Evolutionary conservation across 2,797 vertebrate genomes (phyloP).

Genomic region (Oreonectes daqikongensis): DNA sequence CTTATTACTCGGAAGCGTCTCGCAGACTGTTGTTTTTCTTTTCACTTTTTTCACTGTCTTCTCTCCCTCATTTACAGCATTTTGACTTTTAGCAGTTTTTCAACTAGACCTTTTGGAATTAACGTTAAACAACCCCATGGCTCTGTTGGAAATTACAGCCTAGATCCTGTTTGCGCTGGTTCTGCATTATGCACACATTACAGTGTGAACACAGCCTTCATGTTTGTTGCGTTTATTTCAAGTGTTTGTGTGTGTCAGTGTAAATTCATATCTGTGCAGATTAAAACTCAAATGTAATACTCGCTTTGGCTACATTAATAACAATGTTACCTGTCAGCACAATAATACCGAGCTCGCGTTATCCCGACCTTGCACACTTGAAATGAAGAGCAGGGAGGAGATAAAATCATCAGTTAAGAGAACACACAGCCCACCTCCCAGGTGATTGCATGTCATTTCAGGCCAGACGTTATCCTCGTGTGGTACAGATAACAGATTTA

Average conservation of each 20-base stretch:
- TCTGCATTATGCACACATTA: no score
- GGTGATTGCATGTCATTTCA: conserved; percentile 23
- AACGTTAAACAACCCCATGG: conserved; percentile 50
- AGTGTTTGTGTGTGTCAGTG: neutral
- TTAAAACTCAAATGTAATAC: conserved; percentile 11
- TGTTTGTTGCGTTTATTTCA: neutral
- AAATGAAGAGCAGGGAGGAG: conserved; percentile 10
- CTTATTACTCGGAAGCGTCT: neutral
- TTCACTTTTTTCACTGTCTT: neutral
- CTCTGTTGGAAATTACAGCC: neutral
- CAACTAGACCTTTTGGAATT: conserved; percentile 62
- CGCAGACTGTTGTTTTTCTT: neutral
- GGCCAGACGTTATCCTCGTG: conserved; percentile 47
- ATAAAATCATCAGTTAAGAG: conserved; percentile 14
- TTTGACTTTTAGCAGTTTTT: conserved; percentile 40
- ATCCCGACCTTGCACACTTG: conserved; percentile 21
- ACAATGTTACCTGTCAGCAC: neutral
- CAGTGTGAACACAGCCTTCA: no score
- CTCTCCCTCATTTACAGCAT: neutral
- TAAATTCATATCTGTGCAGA: neutral
- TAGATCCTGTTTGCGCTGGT: no score
- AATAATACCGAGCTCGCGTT: neutral
- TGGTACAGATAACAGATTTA: conserved; percentile 47
- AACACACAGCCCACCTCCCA: conserved; percentile 1
- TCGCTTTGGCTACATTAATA: neutral